phyloP scores from a whole-genome alignment of 2,113 vertebrate species.

The Pseudopipra pipra region DNA sequence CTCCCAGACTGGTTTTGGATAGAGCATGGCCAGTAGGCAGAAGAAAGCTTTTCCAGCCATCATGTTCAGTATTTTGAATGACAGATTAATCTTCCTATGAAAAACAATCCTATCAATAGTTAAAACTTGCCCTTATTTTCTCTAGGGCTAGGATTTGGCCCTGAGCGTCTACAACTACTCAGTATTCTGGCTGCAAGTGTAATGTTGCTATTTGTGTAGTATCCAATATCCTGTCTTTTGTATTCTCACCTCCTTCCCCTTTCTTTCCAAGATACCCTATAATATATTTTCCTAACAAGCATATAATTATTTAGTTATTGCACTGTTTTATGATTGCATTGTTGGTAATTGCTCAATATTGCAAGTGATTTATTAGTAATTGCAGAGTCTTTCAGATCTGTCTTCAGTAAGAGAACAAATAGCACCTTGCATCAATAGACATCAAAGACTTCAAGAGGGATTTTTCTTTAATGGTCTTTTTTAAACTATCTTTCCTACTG shows the following conservation, averaged over 20 bases:
- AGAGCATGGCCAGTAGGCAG: background rate
- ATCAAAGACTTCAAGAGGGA: conserved; percentile 11
- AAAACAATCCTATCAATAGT: background rate
- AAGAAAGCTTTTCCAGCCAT: background rate
- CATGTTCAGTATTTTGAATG: background rate
- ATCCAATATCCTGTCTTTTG: conserved; percentile 39
- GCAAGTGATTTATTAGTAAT: conserved; percentile 56
- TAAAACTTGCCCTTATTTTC: background rate
- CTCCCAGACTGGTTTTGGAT: background rate
- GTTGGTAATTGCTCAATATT: conserved; percentile 57
- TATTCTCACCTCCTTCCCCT: background rate
- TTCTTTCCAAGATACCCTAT: conserved; percentile 3
- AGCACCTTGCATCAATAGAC: conserved; percentile 41
- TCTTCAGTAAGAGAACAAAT: conserved; percentile 36
- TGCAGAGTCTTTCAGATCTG: conserved; percentile 36
- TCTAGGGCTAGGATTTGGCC: background rate
- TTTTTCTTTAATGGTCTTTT: conserved; percentile 36
- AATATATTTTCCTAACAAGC: conserved; percentile 16
- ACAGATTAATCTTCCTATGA: background rate
- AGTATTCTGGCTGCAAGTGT: background rate
- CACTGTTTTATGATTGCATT: conserved; percentile 40
- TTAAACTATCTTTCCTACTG: background rate
- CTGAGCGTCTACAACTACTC: background rate
- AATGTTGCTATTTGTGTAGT: background rate
- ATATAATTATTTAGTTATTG: conserved; percentile 54